Evolutionary conservation across 2,113 vertebrate genomes (phyloP), one percentile per base, ranked within the genome.

Genomic region (Petrocephalus microphthalmus): DNA sequence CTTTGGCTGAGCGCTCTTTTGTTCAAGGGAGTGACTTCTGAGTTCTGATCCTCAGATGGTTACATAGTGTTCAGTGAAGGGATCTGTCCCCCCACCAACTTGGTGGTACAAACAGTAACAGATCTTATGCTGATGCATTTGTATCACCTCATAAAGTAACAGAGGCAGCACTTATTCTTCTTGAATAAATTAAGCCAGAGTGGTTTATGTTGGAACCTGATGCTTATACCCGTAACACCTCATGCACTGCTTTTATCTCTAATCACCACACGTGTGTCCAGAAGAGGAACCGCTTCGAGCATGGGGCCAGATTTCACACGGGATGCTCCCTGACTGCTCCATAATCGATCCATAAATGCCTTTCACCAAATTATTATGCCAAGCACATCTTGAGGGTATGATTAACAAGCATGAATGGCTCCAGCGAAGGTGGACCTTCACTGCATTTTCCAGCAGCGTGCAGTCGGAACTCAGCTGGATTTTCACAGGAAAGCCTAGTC

Each of bases 91-190:
- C 42, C 89, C 88, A 90, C 91, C 87, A 83, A 60, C 51, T 52
- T 47, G 20, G 87, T 78, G 60, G 89, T 82, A 86, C 88, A 82
- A 29, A 88, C 81, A 74, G 88, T 53, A 90, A 57, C 71, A 88
- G 88, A 60, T 88, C 88, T 86, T 85, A 88, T 90, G 89, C 82
- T 78, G 91, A 92, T 92, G 29, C 17, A 92, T 85, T 91, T 52
- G 86, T 90, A 89, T 93, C 92, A 92, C 89, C 5, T 22, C 5
- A 84, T 25, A 53, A 51, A 60, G 25, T 4, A 19, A 93, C 93
- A 93, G 92, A 94, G 92, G 92, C 91, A 93, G 93, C 92, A 93
- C 94, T 94, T 92, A 89, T 67, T 90, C 90, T 19, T 37, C 29
- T 37, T 88, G 89, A 91, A 92, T 93, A 92, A 94, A 93, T 87